These are phyloP conservation scores for Phrynocephalus vlangalii DNA, from an alignment of 2,797 vertebrate species.

Conservation along the genomic window DNA sequence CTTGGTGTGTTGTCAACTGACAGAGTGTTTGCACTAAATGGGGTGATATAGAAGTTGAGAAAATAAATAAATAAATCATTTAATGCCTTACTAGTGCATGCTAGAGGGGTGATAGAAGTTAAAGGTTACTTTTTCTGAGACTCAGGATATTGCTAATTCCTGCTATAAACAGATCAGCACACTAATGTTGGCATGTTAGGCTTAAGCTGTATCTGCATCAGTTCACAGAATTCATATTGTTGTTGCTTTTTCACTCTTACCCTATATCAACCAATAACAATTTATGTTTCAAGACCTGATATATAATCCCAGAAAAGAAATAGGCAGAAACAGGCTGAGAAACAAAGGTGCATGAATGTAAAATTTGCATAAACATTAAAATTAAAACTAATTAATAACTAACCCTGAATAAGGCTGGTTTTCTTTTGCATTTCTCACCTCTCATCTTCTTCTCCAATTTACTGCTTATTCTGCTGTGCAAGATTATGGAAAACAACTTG, in stretches of 20 bases:
- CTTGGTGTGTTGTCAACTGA: no score
- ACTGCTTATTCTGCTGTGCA: not conserved
- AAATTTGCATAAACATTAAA: not conserved
- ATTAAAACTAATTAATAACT: not conserved
- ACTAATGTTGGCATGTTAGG: not conserved
- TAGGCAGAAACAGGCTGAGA: not conserved
- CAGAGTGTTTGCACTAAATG: no score
- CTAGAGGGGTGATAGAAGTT: not conserved
- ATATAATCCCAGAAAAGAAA: not conserved
- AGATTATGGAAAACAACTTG: not conserved
- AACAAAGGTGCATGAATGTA: not conserved
- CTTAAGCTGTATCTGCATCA: not conserved
- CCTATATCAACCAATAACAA: not conserved
- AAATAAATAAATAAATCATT: no score
- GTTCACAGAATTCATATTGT: not conserved
- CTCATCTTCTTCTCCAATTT: not conserved
- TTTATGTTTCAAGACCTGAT: not conserved
- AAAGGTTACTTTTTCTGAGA: not conserved
- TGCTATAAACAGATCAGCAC: not conserved
- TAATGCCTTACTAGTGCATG: not conserved
- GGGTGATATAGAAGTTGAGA: no score
- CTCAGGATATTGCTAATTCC: not conserved
- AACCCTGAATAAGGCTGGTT: not conserved
- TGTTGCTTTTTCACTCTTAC: not conserved
- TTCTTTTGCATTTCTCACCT: not conserved